Evolutionary conservation across 1,140 invertebrate species (phyloP), one percentile per base, ranked within the genome.

Genomic region (Paraescarpia echinospica): DNA sequence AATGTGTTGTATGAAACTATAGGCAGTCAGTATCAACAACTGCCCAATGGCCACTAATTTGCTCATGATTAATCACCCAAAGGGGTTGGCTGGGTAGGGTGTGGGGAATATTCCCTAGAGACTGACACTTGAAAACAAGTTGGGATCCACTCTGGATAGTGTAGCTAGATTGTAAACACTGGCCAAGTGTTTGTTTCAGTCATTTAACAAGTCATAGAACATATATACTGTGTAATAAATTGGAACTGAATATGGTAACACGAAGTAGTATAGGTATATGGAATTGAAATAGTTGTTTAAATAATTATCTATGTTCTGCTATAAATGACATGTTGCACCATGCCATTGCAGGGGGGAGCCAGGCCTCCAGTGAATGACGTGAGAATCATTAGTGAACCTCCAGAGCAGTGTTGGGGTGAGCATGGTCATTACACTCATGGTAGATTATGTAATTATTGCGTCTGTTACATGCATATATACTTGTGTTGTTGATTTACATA

Each of bases 241-340:
- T 77, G 27, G 59, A 77, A 77, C 59, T 77, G 12, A 8, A 77
- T 77, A 77, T 22, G 59, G 18, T 77, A 77, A 31, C 1, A 77
- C 8, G 18, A 18, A 77, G 59, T 77, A 77, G 27, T 8, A 77
- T 77, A 77, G 22, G 27, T 18, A 77, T 27, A 77, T 77, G 59
- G 59, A 77, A 77, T 27, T 77, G 59, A 5, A 77, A 27, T 31
- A 77, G n/a, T 27, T 27, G 59, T 77, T 77, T 77, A 27, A 77
- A 77, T 77, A 77, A 77, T 77, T 77, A 77, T 77, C 59, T 77
- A 31, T 77, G 59, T 77, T 77, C 59, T 77, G 59, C 59, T 77
- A 77, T 31, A 77, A 22, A n/a, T n/a, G n/a, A n/a, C n/a, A n/a
- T n/a, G n/a, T n/a, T n/a, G n/a, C n/a, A n/a, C n/a, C 59, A 77